Conservation (phyloP, 2,888 invertebrate genomes). For the Mactromeris polynyma region DNA sequence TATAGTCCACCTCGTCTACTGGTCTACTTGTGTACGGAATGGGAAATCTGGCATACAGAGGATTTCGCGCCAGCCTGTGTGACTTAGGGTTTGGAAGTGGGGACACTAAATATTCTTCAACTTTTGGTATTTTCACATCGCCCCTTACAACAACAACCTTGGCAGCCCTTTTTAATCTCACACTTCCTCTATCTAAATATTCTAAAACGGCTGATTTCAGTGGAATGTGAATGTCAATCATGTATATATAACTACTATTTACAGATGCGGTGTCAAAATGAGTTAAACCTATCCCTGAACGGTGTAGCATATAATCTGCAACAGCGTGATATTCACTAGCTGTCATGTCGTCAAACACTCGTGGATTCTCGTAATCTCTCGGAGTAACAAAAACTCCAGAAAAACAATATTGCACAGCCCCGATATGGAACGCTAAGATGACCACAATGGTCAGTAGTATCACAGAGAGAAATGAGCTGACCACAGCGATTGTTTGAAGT, state of each 20-base stretch:
- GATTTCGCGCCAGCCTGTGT: conserved; percentile 74
- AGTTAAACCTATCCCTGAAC: conserved; percentile 70
- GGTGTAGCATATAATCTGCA: conserved; percentile 75
- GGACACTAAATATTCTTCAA: conserved; percentile 83
- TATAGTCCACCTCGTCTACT: conserved; percentile 77
- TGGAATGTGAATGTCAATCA: conserved; percentile 79
- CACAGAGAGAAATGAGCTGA: conserved; percentile 59
- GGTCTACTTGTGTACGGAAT: conserved; percentile 80
- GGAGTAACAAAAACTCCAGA: conserved; percentile 65
- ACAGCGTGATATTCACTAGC: conserved; percentile 75
- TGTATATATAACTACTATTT: conserved; percentile 80
- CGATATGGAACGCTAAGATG: conserved; percentile 62
- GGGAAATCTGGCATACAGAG: conserved; percentile 74
- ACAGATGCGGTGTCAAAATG: conserved; percentile 70
- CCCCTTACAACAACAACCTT: conserved; percentile 81
- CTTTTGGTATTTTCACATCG: conserved; percentile 75
- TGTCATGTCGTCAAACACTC: conserved; percentile 80
- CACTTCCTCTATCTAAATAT: conserved; percentile 73
- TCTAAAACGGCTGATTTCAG: conserved; percentile 77
- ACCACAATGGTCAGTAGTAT: conserved; percentile 66
- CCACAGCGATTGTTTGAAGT: conserved; percentile 53
- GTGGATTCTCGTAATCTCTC: conserved; percentile 72
- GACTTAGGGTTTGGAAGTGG: conserved; percentile 78
- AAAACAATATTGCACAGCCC: conserved; percentile 72
- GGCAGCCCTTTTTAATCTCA: conserved; percentile 78